phyloP scores from a whole-genome alignment of 2,888 invertebrate genomes.

The Schizotus pectinicornis region DNA sequence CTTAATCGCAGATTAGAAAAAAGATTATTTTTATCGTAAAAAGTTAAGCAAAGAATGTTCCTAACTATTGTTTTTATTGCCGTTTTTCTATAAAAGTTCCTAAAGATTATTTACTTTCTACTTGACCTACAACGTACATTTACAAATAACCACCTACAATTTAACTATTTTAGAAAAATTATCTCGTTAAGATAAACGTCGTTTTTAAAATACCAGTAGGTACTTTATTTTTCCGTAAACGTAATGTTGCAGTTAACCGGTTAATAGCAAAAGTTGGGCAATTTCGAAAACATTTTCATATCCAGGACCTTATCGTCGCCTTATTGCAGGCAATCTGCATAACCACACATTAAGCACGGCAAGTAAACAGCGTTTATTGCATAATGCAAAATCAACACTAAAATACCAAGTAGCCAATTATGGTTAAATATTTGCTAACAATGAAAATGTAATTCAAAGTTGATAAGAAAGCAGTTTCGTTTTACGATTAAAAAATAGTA shows the following conservation, averaged over 20 bases:
- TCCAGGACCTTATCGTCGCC: too few species aligned
- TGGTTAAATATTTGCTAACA: constrained; percentile 9
- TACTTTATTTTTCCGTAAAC: too few species aligned
- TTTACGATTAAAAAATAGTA: not conserved
- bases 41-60: too few species aligned
- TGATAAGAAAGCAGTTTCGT: constrained; percentile 3
- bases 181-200: too few species aligned
- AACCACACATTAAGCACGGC: not conserved
- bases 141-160: too few species aligned
- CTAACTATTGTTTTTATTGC: not conserved
- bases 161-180: too few species aligned
- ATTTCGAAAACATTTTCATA: too few species aligned
- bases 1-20: not conserved
- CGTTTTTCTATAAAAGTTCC: not conserved
- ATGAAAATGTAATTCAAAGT: constrained; percentile 1
- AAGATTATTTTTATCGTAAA: not conserved
- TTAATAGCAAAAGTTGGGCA: too few species aligned
- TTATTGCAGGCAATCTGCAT: not conserved
- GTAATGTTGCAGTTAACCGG: too few species aligned
- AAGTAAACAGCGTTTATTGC: constrained; percentile 3
- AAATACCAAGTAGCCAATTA: not conserved
- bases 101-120: too few species aligned
- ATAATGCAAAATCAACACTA: constrained; percentile 3
- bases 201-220: too few species aligned
- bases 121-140: too few species aligned